Conservation (phyloP, 37 sponge, comb jelly and placozoan genomes). For the Agelas oroides region DNA sequence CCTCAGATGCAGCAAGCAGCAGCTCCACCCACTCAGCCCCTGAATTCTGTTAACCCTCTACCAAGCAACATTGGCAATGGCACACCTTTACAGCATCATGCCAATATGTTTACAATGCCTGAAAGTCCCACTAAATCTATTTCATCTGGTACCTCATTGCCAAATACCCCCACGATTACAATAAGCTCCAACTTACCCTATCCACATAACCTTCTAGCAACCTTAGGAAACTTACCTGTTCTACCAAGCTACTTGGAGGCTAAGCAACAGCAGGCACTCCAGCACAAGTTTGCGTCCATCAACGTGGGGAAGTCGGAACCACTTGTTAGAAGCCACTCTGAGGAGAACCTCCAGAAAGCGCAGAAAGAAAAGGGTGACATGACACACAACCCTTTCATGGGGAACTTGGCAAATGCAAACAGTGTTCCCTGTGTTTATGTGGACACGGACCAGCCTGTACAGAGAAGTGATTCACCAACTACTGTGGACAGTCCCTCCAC, state of each 20-base stretch:
- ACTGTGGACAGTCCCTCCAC: conserved; percentile 78
- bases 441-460: conserved; percentile 26
- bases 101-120: too few relatives aligned
- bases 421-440: conserved; percentile 88
- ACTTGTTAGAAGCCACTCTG: conserved; percentile 76
- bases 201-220: not conserved
- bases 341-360: conserved; percentile 74
- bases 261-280: conserved; percentile 63
- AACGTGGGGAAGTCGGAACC: conserved; percentile 36
- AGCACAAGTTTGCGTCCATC: conserved; percentile 67
- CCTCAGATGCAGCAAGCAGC: not conserved
- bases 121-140: not conserved
- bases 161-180: conserved; percentile 16
- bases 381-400: conserved; percentile 87
- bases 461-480: conserved; percentile 39
- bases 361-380: conserved; percentile 67
- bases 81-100: not conserved
- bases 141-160: conserved; percentile 1
- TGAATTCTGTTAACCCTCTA: not conserved
- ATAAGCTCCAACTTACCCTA: not conserved
- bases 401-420: conserved; percentile 75
- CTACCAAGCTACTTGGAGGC: conserved; percentile 71
- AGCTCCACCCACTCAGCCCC: not conserved
- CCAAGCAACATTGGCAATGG: not conserved
- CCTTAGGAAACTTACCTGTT: not conserved